A percentile compares a stretch with the other conserved stretches of the same genome.
Evolutionary conservation across 2,113 vertebrate species (phyloP).

Genomic region (Propithecus coquereli): DNA sequence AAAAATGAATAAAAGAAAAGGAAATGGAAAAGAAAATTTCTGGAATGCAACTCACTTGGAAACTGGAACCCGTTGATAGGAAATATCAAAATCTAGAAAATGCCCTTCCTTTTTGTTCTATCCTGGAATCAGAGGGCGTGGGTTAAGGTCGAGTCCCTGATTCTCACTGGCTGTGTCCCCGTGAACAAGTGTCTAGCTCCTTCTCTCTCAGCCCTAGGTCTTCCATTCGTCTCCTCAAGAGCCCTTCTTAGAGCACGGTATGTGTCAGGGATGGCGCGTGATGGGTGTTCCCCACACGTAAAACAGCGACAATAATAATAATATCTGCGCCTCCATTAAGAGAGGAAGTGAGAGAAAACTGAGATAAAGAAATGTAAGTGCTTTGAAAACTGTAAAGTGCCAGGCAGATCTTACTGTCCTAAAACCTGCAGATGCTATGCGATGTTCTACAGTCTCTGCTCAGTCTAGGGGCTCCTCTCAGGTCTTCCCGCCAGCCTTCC

Average conservation of each 20-base stretch:
- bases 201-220: neutral
- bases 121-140: neutral
- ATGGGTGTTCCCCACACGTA: too few relatives aligned
- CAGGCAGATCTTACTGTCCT: too few relatives aligned
- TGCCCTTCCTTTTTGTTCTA: neutral
- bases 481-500: neutral
- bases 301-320: neutral
- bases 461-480: neutral
- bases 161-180: neutral
- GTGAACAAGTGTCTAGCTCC: too few relatives aligned
- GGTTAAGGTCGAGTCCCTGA: neutral
- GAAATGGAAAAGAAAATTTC: neutral
- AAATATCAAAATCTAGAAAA: neutral
- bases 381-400: neutral
- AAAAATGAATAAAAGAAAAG: neutral
- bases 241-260: rapidly evolving
- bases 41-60: neutral
- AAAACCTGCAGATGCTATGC: neutral
- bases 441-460: neutral
- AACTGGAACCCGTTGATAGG: neutral
- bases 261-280: neutral
- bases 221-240: neutral
- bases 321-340: neutral
- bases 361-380: neutral
- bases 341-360: neutral